These are phyloP conservation scores for Dinothrombium tinctorium DNA, from an alignment of 1,140 invertebrate genomes.

Conservation along the genomic window DNA sequence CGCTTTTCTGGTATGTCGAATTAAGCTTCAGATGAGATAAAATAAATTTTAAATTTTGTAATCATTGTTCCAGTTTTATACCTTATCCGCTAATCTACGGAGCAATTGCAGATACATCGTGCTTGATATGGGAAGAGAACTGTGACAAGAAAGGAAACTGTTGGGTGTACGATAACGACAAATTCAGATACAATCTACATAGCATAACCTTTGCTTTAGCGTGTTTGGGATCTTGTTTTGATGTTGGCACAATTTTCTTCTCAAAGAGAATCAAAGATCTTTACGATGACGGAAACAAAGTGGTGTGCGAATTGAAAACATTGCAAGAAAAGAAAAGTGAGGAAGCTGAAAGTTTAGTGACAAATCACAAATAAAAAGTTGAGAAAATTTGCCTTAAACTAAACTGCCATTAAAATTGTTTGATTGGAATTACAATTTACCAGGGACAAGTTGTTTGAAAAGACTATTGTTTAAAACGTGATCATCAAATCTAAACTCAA, in stretches of 20 bases:
- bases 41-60: not conserved
- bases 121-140: conserved; percentile 19
- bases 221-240: conserved; percentile 13
- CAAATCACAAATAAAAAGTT: no score
- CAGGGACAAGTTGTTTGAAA: no score
- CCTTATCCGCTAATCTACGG: conserved; percentile 22
- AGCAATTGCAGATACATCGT: conserved; percentile 18
- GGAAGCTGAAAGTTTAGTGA: no score
- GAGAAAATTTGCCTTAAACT: no score
- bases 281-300: conserved; percentile 1
- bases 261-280: not conserved
- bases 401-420: no score
- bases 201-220: conserved; percentile 12
- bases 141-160: conserved; percentile 20
- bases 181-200: conserved; percentile 17
- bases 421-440: no score
- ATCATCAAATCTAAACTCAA: no score
- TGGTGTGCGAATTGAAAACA: no score
- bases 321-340: no score
- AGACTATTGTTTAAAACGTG: no score
- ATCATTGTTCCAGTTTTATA: conserved; percentile 14
- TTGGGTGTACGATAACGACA: conserved; percentile 20
- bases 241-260: conserved; percentile 8
- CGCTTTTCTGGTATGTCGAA: conserved; percentile 15
- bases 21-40: not conserved